These are phyloP conservation scores for Notarius lentiginosus DNA, from an alignment of 2,113 vertebrate species.

Conservation along the genomic window DNA sequence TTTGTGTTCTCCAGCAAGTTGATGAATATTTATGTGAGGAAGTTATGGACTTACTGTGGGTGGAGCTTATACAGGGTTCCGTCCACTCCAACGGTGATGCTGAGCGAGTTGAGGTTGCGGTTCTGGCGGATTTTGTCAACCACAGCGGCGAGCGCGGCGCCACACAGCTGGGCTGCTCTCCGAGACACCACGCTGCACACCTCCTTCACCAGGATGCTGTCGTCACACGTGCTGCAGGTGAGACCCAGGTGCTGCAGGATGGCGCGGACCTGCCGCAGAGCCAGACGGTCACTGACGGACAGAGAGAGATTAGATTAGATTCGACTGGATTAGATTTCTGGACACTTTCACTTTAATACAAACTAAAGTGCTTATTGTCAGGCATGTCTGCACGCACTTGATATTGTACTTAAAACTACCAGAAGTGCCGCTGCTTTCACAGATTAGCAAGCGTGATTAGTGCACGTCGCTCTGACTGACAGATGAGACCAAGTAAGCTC, in stretches of 20 bases:
- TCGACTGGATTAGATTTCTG: neutral
- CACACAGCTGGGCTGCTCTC: conserved; percentile 89
- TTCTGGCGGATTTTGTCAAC: conserved; percentile 93
- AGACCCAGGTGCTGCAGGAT: conserved; percentile 93
- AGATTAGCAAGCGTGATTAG: neutral
- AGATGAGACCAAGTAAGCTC: neutral
- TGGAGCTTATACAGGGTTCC: conserved; percentile 96
- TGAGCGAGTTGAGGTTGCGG: conserved; percentile 82
- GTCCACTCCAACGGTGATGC: conserved; percentile 89
- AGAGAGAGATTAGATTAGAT: neutral
- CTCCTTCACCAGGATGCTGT: conserved; percentile 96
- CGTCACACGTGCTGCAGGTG: conserved; percentile 86
- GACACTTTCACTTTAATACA: no score
- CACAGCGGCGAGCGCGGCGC: conserved; percentile 87
- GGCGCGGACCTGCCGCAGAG: conserved; percentile 90
- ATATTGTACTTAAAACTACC: no score
- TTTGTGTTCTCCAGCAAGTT: neutral
- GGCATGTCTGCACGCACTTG: no score
- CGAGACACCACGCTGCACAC: conserved; percentile 86
- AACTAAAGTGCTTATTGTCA: no score
- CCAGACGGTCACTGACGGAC: conserved; percentile 83
- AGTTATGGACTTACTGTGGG: conserved; percentile 82
- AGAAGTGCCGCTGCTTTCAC: no score
- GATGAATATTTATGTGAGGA: neutral
- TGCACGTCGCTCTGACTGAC: neutral